Conservation (phyloP, 1,140 invertebrate genomes). For the Neodiprion lecontei region DNA sequence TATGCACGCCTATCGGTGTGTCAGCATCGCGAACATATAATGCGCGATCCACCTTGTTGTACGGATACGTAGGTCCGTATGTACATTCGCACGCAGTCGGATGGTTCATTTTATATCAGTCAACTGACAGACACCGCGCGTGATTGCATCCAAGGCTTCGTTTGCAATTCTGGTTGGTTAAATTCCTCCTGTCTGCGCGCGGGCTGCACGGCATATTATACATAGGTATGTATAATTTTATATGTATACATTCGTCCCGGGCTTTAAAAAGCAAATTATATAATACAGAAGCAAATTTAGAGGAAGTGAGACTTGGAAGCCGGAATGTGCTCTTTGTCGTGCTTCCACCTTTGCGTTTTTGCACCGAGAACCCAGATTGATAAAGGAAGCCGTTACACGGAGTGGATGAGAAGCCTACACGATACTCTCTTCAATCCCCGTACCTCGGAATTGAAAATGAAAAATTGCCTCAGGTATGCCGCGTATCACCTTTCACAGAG, state of each 20-base stretch:
- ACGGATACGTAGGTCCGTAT: not conserved
- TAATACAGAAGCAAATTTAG: not conserved
- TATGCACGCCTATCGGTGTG: too few species aligned
- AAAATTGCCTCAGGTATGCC: not conserved
- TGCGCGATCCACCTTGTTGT: not conserved
- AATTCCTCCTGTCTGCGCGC: not conserved
- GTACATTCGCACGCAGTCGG: not conserved
- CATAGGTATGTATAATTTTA: not conserved
- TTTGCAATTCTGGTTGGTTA: not conserved
- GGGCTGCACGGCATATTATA: not conserved
- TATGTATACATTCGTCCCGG: not conserved
- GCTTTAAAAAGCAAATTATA: not conserved
- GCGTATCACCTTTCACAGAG: too few species aligned
- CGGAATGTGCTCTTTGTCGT: not conserved
- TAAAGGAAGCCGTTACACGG: not conserved
- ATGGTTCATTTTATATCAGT: not conserved
- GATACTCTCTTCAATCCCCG: not conserved
- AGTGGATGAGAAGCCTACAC: not conserved
- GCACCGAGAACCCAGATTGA: not conserved
- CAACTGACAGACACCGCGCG: not conserved
- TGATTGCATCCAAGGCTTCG: not conserved
- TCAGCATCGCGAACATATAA: not conserved
- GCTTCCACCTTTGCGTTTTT: not conserved
- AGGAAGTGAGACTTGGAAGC: not conserved
- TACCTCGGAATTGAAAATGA: not conserved